Conservation (phyloP, 2,888 invertebrate species). For the Linnaemya tessellans region DNA sequence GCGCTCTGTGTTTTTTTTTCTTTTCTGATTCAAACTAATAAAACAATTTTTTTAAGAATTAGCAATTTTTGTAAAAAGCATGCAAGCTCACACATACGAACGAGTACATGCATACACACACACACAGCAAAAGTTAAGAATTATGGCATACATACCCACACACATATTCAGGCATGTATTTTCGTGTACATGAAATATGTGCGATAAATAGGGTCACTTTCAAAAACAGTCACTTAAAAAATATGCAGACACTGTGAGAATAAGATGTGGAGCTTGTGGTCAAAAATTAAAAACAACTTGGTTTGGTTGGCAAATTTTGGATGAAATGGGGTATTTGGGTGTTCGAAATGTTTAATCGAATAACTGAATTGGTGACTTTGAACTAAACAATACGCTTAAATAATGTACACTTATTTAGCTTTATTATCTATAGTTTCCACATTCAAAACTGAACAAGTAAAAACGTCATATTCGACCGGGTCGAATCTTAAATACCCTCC, state of each 20-base stretch:
- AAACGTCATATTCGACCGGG: too few species aligned
- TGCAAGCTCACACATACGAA: background rate
- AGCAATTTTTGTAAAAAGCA: slow-evolving; percentile 63
- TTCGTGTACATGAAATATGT: background rate
- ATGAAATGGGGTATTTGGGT: background rate
- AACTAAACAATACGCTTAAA: too few species aligned
- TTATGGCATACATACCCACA: background rate
- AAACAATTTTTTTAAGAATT: slow-evolving; percentile 59
- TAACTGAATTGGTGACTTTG: too few species aligned
- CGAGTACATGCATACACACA: too few species aligned
- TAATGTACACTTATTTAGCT: too few species aligned
- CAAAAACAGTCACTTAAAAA: background rate
- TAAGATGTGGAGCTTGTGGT: background rate
- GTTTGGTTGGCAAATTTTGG: background rate
- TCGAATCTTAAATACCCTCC: too few species aligned
- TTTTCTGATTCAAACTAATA: slow-evolving; percentile 23
- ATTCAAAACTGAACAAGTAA: too few species aligned
- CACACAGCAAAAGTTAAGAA: background rate
- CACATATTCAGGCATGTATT: background rate
- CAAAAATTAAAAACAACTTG: background rate
- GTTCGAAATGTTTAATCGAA: background rate
- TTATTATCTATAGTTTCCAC: too few species aligned
- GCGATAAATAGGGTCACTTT: slow-evolving; percentile 17
- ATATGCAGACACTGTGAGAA: background rate
- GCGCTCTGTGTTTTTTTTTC: background rate